A percentile compares a stretch with the other conserved stretches of the same genome.
These are phyloP conservation scores for Cantharis rustica DNA, from an alignment of 2,888 invertebrate species.

Conservation along the genomic window DNA sequence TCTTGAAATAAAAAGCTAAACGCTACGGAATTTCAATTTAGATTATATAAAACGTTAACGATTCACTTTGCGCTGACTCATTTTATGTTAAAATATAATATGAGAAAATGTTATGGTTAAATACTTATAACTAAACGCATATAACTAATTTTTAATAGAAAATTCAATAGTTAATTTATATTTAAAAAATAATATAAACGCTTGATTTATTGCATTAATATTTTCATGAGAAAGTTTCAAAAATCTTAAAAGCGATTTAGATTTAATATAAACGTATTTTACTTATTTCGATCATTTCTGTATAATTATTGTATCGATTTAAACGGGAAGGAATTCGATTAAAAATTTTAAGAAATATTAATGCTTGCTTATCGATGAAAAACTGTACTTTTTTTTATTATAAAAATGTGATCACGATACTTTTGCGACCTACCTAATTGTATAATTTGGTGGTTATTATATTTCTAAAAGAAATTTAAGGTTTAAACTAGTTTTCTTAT, in stretches of 20 bases:
- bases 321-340: no score
- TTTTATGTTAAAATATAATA: constrained; percentile 9
- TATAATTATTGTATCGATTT: not conserved
- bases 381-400: not conserved
- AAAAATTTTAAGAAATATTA: not conserved
- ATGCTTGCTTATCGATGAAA: not conserved
- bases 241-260: not conserved
- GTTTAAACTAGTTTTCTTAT: not conserved
- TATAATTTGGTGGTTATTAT: not conserved
- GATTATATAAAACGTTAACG: constrained; percentile 43
- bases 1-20: constrained; percentile 22
- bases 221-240: not conserved
- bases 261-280: no score
- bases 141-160: not conserved
- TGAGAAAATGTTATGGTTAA: constrained; percentile 16
- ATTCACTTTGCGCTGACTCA: constrained; percentile 17
- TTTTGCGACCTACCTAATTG: not conserved
- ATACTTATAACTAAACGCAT: constrained; percentile 6
- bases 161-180: not conserved
- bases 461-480: not conserved
- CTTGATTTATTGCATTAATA: not conserved
- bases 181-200: not conserved
- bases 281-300: not conserved
- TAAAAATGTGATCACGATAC: not conserved
- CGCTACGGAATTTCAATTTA: constrained; percentile 31